Base-by-base conservation (phyloP, 2,113 vertebrate genomes). In the Oryzias curvinotus region DNA sequence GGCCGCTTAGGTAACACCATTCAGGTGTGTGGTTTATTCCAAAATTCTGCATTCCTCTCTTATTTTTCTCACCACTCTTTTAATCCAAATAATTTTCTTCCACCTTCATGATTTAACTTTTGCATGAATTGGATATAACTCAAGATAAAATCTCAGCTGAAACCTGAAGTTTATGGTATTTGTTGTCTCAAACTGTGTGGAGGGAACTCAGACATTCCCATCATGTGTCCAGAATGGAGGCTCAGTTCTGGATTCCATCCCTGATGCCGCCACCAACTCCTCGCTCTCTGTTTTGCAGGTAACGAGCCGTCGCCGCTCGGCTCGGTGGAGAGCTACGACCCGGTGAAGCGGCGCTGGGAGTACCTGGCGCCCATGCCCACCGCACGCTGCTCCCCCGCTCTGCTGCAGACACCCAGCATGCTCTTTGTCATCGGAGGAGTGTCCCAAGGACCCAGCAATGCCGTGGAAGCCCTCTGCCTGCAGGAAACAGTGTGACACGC, bases 341-440 rank as follows among this genome's bases (percentile, higher is more conserved):
- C 93, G 2, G 87, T 88, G 0, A 94, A 92, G 88, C 93, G 93
- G 44, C 96, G 93, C 80, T 98, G 97, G 97, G 96, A 98, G 76
- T 87, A 51, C 0, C 85, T 95, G 73, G 91, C 92, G 0, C 77
- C 96, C 14, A 94, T 99, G 91, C 95, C 96, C 23, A 96, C 93
- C 0, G 95, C 94, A 0, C 95, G 97, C 77, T 98, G 96, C 77
- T 98, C 97, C 75, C 96, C 95, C 45, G 92, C 95, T 28, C 91
- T 93, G 65, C 89, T 96, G 63, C 93, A 90, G 5, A 88, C 90
- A 0, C 67, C 90, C 52, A 80, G 86, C 75, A 90, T 94, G 88
- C 92, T 99, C 36, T 95, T 97, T 36, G 66, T 97, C 56, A 95
- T 99, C 0, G 97, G 97, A 0, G 97, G 97, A 7, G 97, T 99